Conservation (phyloP, 2,797 vertebrate species). For the Sebastes cheni region DNA sequence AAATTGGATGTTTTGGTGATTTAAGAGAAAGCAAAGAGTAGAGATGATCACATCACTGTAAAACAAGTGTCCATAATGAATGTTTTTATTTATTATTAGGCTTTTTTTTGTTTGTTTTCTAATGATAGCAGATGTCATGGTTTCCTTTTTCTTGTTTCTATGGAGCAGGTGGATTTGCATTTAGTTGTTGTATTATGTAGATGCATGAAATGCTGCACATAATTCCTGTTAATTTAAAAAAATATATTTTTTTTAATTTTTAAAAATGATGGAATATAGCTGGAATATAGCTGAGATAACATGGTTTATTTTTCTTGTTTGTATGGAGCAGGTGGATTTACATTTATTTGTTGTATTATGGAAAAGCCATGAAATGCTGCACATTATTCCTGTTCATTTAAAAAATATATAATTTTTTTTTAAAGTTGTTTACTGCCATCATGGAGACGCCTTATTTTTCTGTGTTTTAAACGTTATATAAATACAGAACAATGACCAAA, state of each 20-base stretch:
- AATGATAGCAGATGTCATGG: not conserved
- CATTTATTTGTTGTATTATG: no score
- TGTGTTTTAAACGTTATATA: no score
- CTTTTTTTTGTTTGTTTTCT: no score
- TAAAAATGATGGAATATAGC: no score
- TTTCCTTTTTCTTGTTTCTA: not conserved
- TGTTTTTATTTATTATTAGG: not conserved
- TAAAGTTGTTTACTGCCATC: not conserved
- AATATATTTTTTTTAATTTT: no score
- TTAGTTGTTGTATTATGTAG: not conserved
- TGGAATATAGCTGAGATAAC: no score
- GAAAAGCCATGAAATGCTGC: no score
- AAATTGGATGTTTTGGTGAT: not conserved
- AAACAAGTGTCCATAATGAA: not conserved
- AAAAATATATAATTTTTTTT: not conserved
- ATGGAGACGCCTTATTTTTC: not conserved
- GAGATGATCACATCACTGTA: not conserved
- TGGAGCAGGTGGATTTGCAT: not conserved
- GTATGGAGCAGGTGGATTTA: no score
- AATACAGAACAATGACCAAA: not conserved
- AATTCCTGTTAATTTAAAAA: no score
- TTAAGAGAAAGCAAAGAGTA: not conserved
- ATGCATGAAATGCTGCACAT: not conserved
- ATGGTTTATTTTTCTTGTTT: no score
- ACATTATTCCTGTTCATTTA: no score